phyloP scores from a whole-genome alignment of 2,888 invertebrate species.

The Acanthoscelides obtectus region DNA sequence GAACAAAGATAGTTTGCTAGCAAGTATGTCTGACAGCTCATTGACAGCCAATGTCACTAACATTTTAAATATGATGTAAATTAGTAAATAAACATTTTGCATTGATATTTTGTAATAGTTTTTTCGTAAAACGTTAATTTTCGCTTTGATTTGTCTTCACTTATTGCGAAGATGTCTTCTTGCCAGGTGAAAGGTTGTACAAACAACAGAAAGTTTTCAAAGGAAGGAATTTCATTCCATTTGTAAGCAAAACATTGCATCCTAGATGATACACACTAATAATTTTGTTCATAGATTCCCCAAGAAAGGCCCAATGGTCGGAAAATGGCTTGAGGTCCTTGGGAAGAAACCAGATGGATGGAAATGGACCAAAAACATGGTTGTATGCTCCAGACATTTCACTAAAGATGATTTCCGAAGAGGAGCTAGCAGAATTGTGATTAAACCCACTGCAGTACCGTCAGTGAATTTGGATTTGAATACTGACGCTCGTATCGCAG shows the following conservation, averaged over 20 bases:
- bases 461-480: not conserved
- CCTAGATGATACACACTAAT: not conserved
- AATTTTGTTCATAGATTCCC: not conserved
- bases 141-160: too few relatives aligned
- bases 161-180: not conserved
- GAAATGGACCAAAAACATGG: not conserved
- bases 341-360: not conserved
- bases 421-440: not conserved
- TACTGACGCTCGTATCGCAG: not conserved
- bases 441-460: not conserved
- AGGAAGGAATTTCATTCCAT: not conserved
- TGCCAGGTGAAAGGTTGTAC: not conserved
- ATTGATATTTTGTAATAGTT: too few relatives aligned
- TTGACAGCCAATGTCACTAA: too few relatives aligned
- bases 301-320: not conserved
- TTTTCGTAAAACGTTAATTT: too few relatives aligned
- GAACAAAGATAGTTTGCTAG: too few relatives aligned
- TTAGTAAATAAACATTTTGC: too few relatives aligned
- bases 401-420: not conserved
- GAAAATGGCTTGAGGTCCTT: not conserved
- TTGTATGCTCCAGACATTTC: not conserved
- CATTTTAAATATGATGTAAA: too few relatives aligned
- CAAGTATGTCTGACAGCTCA: too few relatives aligned
- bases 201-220: not conserved
- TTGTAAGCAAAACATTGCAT: not conserved